Base-by-base conservation (phyloP, 1,140 invertebrate species). In the Rhyacophila brunnea region DNA sequence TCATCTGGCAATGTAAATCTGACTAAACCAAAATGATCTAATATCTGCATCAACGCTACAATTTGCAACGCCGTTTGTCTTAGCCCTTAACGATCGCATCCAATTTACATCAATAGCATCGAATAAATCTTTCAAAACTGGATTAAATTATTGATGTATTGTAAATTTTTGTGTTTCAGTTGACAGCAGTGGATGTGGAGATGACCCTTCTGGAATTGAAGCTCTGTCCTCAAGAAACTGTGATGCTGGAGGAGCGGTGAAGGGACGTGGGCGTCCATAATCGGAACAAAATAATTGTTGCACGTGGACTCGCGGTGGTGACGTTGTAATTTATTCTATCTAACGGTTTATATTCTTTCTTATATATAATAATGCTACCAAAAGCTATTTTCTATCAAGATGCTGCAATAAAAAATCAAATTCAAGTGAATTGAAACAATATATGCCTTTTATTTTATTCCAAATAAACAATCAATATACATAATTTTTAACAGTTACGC, bases 231-330 rank as follows among this genome's bases (percentile, higher is more conserved):
- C 93, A 96, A 83, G 94, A 95, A 81, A 95, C 92, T 56, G 81
- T 96, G 59, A 93, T 93, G 75, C 77, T 96, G 64, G 92, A 96
- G 77, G 92, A 95, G 78, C 87, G 89, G 86, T 93, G 87, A 84
- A 43, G 13, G 32, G 17, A 35, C 36, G 15, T 11, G 15, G 1
- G 7, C 23, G 20, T 1, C 14, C 13, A 28, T 40, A 14, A 40
- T 15, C 14, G 11, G 15, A 20, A 54, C 18, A 14, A 35, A 35
- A 28, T 9, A 28, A 28, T 28, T 28, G 9, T 28, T 28, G 23
- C 23, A 28, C 9, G 23, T 28, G 23, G 9, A 28, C n/a, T n/a
- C n/a, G n/a, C 9, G 23, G 23, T 28, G 23, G 23, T 28, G 23
- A 28, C 23, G 23, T 28, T 57, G 36, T 57, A 57, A 53, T 61